Evolutionary conservation across 2,113 vertebrate genomes (phyloP).

Genomic region (Catharus minimus): DNA sequence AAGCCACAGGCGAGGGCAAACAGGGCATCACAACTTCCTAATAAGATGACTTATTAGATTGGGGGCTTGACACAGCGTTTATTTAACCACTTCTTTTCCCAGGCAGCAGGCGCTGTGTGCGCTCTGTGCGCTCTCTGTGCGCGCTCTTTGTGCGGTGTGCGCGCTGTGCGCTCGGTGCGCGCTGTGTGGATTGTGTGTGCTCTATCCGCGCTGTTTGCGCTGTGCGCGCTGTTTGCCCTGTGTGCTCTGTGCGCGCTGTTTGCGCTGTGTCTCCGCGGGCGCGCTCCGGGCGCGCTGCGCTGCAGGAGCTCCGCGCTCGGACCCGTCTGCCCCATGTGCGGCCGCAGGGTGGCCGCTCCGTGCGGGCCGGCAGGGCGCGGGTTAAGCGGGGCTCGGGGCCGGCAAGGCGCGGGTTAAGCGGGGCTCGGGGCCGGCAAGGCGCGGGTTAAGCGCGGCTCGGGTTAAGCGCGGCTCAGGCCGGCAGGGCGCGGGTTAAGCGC

Average conservation of each 20-base stretch:
- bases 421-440: not conserved
- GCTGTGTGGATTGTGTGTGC: no score
- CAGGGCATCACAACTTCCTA: conserved; percentile 68
- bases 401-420: conserved; percentile 74
- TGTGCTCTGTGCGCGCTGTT: no score
- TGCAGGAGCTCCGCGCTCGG: fast-evolving
- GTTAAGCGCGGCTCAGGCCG: conserved; percentile 65
- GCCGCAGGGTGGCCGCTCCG: not conserved
- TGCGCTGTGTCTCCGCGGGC: not conserved
- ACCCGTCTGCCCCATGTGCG: not conserved
- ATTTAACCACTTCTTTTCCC: conserved; percentile 65
- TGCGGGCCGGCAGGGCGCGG: not conserved
- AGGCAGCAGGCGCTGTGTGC: not conserved
- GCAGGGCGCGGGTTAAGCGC: conserved; percentile 74
- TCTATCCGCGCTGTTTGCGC: no score
- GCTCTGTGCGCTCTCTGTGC: not conserved
- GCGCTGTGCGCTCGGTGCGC: no score
- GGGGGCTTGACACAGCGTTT: conserved; percentile 52
- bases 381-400: not conserved
- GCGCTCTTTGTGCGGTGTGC: not conserved
- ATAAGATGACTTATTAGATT: conserved; percentile 63
- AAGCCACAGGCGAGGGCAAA: conserved; percentile 65
- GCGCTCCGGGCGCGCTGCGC: no score
- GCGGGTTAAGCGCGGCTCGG: not conserved
- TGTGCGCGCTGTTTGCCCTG: no score